These are phyloP conservation scores for Nycteola revayana DNA, from an alignment of 2,888 invertebrate species.

Conservation along the genomic window DNA sequence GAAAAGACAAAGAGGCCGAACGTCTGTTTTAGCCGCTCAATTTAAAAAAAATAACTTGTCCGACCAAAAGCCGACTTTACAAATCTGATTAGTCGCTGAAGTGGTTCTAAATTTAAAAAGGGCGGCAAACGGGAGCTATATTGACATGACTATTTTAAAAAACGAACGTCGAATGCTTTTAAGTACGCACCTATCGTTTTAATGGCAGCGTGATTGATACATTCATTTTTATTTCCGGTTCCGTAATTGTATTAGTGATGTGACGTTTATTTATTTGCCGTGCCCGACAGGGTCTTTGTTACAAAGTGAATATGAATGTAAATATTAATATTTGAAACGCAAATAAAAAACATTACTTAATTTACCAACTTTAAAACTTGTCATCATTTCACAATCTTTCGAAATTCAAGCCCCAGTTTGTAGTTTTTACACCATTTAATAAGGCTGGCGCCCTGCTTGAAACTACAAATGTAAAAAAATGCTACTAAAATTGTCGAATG, in stretches of 20 bases:
- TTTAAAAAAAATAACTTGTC: constrained; percentile 41
- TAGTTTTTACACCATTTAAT: too few species aligned
- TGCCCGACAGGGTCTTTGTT: too few species aligned
- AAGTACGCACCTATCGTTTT: constrained; percentile 55
- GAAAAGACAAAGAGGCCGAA: constrained; percentile 64
- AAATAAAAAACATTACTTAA: too few species aligned
- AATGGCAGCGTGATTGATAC: constrained; percentile 65
- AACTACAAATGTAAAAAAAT: too few species aligned
- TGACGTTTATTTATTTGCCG: too few species aligned
- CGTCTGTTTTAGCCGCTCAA: constrained; percentile 47
- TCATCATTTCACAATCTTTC: too few species aligned
- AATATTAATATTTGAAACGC: too few species aligned
- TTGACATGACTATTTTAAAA: constrained; percentile 61
- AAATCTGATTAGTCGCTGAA: constrained; percentile 75
- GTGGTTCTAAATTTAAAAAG: constrained; percentile 79
- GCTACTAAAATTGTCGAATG: too few species aligned
- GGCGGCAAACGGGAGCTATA: constrained; percentile 50
- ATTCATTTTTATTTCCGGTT: constrained; percentile 44
- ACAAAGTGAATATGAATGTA: too few species aligned
- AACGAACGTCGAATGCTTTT: constrained; percentile 58
- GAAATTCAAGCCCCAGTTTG: too few species aligned
- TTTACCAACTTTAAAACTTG: too few species aligned
- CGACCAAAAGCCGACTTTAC: constrained; percentile 67
- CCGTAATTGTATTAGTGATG: constrained; percentile 19
- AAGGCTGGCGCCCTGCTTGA: too few species aligned